Evolutionary conservation across 2,113 vertebrate genomes (phyloP).

Genomic region (Amphiprion percula): DNA sequence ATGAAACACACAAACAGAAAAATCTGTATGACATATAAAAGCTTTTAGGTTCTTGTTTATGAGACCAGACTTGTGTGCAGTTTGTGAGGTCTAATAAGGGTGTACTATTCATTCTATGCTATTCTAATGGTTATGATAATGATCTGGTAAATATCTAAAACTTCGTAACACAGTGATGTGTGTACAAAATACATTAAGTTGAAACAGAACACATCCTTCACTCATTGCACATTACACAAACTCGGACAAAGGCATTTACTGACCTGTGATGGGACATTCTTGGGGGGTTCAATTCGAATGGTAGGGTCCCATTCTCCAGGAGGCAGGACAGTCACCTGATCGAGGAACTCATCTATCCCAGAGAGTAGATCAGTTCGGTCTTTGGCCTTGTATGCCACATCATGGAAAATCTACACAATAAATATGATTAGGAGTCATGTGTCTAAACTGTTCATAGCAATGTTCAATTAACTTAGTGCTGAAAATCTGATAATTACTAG

Average conservation of each 20-base stretch:
- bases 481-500: not conserved
- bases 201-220: not conserved
- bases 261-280: constrained; percentile 97
- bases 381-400: constrained; percentile 98
- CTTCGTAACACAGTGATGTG: no score
- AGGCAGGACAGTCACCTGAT: constrained; percentile 96
- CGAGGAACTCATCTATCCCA: constrained; percentile 97
- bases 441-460: not conserved
- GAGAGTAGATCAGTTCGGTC: constrained; percentile 94
- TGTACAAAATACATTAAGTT: no score
- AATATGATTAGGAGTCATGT: not conserved
- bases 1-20: not conserved
- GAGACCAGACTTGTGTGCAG: not conserved
- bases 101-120: not conserved
- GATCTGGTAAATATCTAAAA: no score
- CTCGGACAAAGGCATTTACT: constrained; percentile 17
- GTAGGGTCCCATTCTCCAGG: constrained; percentile 98
- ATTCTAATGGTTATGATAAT: not conserved
- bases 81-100: not conserved
- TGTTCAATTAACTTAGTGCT: not conserved
- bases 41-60: not conserved
- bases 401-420: constrained; percentile 91
- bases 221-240: not conserved
- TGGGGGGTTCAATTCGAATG: constrained; percentile 96
- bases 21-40: not conserved